A percentile compares a stretch with the other conserved stretches of the same genome.
phyloP scores from a whole-genome alignment of 2,888 invertebrate species.

The Elysia crispata region DNA sequence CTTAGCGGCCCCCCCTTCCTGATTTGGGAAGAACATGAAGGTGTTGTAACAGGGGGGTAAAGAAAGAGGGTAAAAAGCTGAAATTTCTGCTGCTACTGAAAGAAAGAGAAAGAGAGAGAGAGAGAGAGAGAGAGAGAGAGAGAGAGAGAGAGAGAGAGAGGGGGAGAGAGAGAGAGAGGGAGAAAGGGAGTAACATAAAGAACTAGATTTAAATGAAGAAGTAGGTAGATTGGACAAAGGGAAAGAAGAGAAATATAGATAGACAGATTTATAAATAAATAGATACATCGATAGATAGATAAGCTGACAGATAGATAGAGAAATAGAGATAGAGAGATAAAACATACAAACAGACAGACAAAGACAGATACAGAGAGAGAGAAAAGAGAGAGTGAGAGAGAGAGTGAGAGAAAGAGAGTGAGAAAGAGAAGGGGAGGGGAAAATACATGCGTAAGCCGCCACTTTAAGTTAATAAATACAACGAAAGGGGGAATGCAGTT shows the following conservation, averaged over 20 bases:
- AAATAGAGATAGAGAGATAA: background rate
- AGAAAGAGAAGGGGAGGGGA: background rate
- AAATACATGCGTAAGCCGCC: background rate
- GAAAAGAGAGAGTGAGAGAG: background rate
- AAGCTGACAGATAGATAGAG: too few relatives aligned
- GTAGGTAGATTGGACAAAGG: background rate
- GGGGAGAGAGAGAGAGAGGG: background rate
- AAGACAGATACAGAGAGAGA: background rate
- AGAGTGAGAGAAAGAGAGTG: background rate
- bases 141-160: background rate
- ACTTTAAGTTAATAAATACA: too few relatives aligned
- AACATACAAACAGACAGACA: background rate
- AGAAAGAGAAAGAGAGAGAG: background rate
- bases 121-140: slow-evolving; percentile 12
- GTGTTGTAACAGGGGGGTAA: too few relatives aligned
- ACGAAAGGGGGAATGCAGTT: too few relatives aligned
- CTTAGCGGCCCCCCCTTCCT: too few relatives aligned
- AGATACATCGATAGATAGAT: background rate
- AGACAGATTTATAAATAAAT: background rate
- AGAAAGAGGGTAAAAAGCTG: too few relatives aligned
- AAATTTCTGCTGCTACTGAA: background rate
- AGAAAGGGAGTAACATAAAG: background rate
- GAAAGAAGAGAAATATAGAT: background rate
- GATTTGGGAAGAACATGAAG: too few relatives aligned
- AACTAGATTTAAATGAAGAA: background rate